phyloP scores from a whole-genome alignment of 2,888 invertebrate genomes.

The Xylocampa areola region DNA sequence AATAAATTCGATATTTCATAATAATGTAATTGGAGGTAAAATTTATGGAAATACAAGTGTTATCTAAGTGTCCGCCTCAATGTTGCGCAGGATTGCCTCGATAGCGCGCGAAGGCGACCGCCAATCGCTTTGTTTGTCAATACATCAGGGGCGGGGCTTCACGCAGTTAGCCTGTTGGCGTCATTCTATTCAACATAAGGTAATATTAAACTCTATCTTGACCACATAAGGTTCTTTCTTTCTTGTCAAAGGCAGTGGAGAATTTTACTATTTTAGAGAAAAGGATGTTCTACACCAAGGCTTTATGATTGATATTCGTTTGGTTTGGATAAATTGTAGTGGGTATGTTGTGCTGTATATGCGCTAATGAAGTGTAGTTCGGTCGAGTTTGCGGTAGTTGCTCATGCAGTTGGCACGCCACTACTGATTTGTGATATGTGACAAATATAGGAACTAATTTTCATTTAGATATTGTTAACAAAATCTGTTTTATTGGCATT shows the following conservation, averaged over 20 bases:
- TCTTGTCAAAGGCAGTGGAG: slow-evolving; percentile 39
- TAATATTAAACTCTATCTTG: slow-evolving; percentile 44
- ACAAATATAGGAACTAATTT: slow-evolving; percentile 67
- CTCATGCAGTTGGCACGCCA: slow-evolving; percentile 87
- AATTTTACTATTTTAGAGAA: slow-evolving; percentile 53
- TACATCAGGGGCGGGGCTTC: slow-evolving; percentile 79
- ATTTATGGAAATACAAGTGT: slow-evolving; percentile 66
- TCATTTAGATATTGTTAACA: slow-evolving; percentile 34
- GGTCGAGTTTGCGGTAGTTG: slow-evolving; percentile 86
- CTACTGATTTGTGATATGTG: slow-evolving; percentile 82
- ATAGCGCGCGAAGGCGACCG: slow-evolving; percentile 68
- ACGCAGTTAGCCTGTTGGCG: slow-evolving; percentile 57
- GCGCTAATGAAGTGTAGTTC: slow-evolving; percentile 86
- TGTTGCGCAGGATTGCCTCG: slow-evolving; percentile 85
- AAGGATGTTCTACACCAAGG: slow-evolving; percentile 62
- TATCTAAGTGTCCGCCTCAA: slow-evolving; percentile 74
- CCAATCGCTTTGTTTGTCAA: slow-evolving; percentile 86
- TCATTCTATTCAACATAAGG: slow-evolving; percentile 13
- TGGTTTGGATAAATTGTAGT: slow-evolving; percentile 60
- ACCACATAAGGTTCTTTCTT: slow-evolving; percentile 57
- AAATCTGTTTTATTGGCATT: slow-evolving; percentile 17
- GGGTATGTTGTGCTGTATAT: slow-evolving; percentile 83
- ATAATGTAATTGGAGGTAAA: slow-evolving; percentile 60
- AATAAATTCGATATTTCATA: slow-evolving; percentile 34
- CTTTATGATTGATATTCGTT: slow-evolving; percentile 66